Base-by-base conservation (phyloP, 2,797 vertebrate species). In the Sebastolobus alascanus region DNA sequence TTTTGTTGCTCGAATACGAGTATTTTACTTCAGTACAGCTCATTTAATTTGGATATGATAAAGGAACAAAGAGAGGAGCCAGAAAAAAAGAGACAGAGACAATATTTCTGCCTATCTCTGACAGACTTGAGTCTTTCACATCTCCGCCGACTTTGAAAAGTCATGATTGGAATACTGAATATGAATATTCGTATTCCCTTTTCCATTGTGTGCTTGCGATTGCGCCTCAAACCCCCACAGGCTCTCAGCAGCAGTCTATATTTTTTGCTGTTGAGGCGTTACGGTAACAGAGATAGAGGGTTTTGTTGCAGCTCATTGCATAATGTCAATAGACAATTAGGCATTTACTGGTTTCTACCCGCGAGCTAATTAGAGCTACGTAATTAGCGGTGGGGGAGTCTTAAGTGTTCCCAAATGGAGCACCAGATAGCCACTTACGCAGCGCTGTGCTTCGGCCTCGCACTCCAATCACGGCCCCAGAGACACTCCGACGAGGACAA, bases 241-340 rank as follows among this genome's bases (percentile, higher is more conserved):
- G 80, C 54, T 78, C 85, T 90, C 60, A 80, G 76, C 80, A 43
- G 76, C 80, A 43, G 81, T 69, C 72, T 80, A 67, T 73, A 55
- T 87, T 87, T 91, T 91, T 86, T 87, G 90, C 94, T 89, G 89
- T 74, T 75, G 83, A 80, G 60, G 90, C 85, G 79, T 87, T 93
- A 88, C 80, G 76, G 80, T 83, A 85, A 90, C 90, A 91, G 89
- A 92, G 92, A 92, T 90, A 78, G 92, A 93, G 92, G 89, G 90
- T 89, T 90, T 90, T 84, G 94, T 94, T 93, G 87, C 92, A 93
- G 89, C 90, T 92, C 92, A 93, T 93, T 91, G 93, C 89, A 89
- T 92, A 89, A 94, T 94, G 93, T 95, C 95, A 95, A 96, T 96
- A 95, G 91, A 93, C 95, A 96, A 96, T 96, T 96, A 96, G 90